Conservation (phyloP, 1,140 invertebrate species). For the Drosophila bocqueti region DNA sequence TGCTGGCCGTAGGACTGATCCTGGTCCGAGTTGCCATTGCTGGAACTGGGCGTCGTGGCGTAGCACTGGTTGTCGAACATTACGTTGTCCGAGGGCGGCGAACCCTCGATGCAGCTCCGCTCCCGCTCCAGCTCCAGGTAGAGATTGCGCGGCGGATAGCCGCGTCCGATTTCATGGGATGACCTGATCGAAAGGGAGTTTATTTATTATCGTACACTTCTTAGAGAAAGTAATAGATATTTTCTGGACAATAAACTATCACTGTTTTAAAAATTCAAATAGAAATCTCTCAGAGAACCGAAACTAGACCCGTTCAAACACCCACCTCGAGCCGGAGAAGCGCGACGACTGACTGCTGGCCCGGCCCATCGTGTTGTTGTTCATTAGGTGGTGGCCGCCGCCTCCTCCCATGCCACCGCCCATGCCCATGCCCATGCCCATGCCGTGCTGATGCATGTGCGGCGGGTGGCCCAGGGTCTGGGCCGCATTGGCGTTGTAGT, state of each 20-base stretch:
- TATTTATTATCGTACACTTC: not conserved
- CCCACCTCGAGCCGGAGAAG: slow-evolving; percentile 85
- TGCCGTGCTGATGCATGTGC: slow-evolving; percentile 85
- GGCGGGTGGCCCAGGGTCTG: slow-evolving; percentile 83
- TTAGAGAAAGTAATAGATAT: not conserved
- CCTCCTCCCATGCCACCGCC: slow-evolving; percentile 49
- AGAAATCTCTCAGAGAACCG: too few relatives aligned
- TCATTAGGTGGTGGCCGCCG: slow-evolving; percentile 81
- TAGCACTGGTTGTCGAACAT: slow-evolving; percentile 97
- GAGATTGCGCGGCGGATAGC: slow-evolving; percentile 87
- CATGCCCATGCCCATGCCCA: slow-evolving; percentile 57
- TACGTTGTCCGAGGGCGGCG: slow-evolving; percentile 95
- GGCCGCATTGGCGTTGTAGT: slow-evolving; percentile 86
- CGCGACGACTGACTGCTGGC: slow-evolving; percentile 84
- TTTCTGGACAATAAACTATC: not conserved
- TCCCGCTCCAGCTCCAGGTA: slow-evolving; percentile 94
- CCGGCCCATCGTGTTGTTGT: slow-evolving; percentile 84
- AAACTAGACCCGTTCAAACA: slow-evolving; percentile 1
- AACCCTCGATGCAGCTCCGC: slow-evolving; percentile 89
- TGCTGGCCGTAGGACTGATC: slow-evolving; percentile 90
- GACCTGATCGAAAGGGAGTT: slow-evolving; percentile 84
- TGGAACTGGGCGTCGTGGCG: slow-evolving; percentile 95
- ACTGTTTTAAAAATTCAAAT: too few relatives aligned
- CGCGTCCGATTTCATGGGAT: slow-evolving; percentile 88
- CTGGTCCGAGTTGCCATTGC: slow-evolving; percentile 95